Evolutionary conservation across 2,888 invertebrate species (phyloP).

Genomic region (Proisotoma minuta): DNA sequence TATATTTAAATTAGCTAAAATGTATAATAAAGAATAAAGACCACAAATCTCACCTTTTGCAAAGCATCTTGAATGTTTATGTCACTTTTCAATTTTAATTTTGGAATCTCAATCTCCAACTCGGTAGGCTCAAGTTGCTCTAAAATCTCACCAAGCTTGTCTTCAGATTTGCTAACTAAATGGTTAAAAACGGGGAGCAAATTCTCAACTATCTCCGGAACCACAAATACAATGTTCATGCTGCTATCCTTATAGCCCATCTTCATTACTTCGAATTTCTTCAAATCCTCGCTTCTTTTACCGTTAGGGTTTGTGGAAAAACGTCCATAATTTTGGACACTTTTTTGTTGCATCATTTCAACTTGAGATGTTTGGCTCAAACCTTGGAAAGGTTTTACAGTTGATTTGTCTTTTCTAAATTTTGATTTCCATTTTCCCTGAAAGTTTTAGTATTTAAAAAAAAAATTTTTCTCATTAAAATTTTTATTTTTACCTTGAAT

Average conservation of each 20-base stretch:
- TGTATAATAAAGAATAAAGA: too few species aligned
- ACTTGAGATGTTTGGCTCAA: neutral
- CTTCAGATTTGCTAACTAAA: neutral
- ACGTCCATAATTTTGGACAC: constrained; percentile 3
- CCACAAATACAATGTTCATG: neutral
- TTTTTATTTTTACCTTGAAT: constrained; percentile 14
- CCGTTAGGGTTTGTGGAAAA: neutral
- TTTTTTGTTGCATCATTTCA: constrained; percentile 18
- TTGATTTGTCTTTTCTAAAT: constrained; percentile 3
- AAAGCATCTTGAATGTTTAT: constrained; percentile 13
- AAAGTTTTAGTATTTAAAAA: neutral
- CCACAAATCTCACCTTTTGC: constrained; percentile 9
- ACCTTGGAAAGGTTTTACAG: constrained; percentile 5
- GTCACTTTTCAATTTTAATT: constrained; percentile 6
- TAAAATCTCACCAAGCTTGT: constrained; percentile 5
- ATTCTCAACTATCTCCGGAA: neutral
- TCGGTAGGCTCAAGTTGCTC: constrained; percentile 8
- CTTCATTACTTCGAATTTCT: constrained; percentile 8
- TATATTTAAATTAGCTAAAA: too few species aligned
- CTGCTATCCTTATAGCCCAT: constrained; percentile 9
- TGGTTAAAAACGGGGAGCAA: neutral
- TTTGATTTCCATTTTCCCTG: constrained; percentile 19
- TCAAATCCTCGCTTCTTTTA: constrained; percentile 1
- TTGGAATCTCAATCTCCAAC: constrained; percentile 18
- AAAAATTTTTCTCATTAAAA: too few species aligned